Percentiles rank a stretch among this genome's conserved stretches.
Evolutionary conservation across 2,888 invertebrate genomes (phyloP).

Genomic region (Clitarchus hookeri): DNA sequence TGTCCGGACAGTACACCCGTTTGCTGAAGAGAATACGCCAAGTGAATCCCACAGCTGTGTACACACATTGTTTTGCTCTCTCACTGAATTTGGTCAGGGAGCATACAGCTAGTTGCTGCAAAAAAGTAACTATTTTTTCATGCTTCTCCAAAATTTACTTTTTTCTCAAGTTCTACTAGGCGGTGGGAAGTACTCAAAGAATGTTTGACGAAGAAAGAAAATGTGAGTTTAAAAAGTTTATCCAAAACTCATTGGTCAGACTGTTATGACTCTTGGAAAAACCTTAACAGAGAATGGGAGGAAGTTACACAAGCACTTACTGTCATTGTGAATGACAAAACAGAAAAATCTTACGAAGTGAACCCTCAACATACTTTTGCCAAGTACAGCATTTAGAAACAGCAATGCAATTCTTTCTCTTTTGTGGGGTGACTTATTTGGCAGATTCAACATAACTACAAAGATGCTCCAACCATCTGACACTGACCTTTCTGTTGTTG

Average conservation of each 20-base stretch:
- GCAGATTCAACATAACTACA: background rate
- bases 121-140: background rate
- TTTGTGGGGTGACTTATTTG: background rate
- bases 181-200: background rate
- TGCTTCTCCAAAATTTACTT: constrained; percentile 10
- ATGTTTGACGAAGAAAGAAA: background rate
- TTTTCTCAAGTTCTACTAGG: constrained; percentile 20
- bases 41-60: background rate
- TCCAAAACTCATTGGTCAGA: background rate
- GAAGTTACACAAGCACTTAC: constrained; percentile 2
- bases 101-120: background rate
- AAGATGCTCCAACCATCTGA: background rate
- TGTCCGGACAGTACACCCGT: constrained; percentile 1
- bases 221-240: constrained; percentile 11
- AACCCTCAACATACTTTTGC: background rate
- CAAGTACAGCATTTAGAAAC: background rate
- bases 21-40: background rate
- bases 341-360: background rate
- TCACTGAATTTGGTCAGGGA: background rate
- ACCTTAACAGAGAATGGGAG: background rate
- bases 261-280: background rate
- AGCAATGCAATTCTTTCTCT: background rate
- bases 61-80: too few species aligned
- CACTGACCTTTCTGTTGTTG: background rate
- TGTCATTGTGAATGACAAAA: background rate